phyloP scores from a whole-genome alignment of 2,797 vertebrate species.

The Xyrichtys novacula region DNA sequence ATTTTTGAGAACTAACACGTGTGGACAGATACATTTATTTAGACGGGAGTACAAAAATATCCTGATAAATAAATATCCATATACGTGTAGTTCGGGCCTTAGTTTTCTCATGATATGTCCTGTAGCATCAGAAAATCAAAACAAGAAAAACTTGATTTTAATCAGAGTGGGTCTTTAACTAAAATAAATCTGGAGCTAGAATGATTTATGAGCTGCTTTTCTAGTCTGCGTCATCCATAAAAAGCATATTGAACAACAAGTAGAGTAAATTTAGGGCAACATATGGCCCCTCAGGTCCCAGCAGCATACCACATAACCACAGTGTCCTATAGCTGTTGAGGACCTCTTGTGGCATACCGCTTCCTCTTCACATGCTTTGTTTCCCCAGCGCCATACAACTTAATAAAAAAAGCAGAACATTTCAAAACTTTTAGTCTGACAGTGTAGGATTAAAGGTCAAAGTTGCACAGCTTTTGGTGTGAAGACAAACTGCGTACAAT shows the following conservation, averaged over 20 bases:
- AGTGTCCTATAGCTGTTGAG: constrained; percentile 2
- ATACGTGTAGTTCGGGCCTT: too few species aligned
- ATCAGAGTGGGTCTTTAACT: background rate
- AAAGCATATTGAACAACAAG: background rate
- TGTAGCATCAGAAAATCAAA: too few species aligned
- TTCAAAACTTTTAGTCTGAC: background rate
- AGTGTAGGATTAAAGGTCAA: background rate
- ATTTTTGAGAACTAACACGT: too few species aligned
- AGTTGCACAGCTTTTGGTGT: background rate
- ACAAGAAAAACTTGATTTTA: too few species aligned
- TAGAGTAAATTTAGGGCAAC: constrained; percentile 1
- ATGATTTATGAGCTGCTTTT: background rate
- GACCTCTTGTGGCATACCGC: background rate
- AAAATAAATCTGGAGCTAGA: background rate
- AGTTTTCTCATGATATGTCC: too few species aligned
- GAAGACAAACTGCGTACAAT: background rate
- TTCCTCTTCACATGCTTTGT: background rate
- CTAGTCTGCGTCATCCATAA: background rate
- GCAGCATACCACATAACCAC: background rate
- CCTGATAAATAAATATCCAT: too few species aligned
- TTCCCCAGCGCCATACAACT: background rate
- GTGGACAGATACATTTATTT: too few species aligned
- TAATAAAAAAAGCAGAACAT: constrained; percentile 5
- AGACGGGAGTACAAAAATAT: too few species aligned
- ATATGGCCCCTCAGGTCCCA: background rate